Base-by-base conservation (phyloP, 1,140 invertebrate genomes). In the Papilio machaon region DNA sequence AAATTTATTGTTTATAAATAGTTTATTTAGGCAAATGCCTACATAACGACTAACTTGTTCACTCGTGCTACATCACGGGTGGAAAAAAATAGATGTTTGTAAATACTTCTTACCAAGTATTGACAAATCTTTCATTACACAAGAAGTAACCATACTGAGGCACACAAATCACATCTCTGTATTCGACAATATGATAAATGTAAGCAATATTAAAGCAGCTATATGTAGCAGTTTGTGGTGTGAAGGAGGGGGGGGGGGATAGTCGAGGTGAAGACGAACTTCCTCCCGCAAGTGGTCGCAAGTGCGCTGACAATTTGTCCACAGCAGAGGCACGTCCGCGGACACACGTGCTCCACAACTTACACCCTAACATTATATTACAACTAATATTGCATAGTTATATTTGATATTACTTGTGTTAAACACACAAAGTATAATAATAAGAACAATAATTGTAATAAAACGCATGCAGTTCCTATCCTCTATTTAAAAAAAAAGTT, bases 281-380 rank as follows among this genome's bases (percentile, higher is more conserved):
- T 75, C 46, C 73, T 47, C 43, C 43, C n/a, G 19, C 73, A 75
- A 75, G 46, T 30, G 46, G 46, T n/a, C n/a, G 19, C 73, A 75
- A 75, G 8, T 75, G 46, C 73, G 19, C 17, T 75, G 43, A 52
- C 46, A 75, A 75, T 75, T 75, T 75, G 73, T 52, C 47, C 47
- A 47, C 17, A 23, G n/a, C 73, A 46, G 19, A 35, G 19, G 19
- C 19, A 49, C 43, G 70, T 46, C 38, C 70, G 38, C 13, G 30
- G 64, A n/a, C 73, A 74, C 73, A 75, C 73, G 73, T 75, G 73
- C 46, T 47, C 15, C 43, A 54, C 47, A 76, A 23, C 74, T 35
- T 11, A 10, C 74, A 9, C 17, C 30, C 46, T 17, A 58, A 19
- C 64, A 35, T 54, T 54, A 54, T 70, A 70, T 70, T 70, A 70